Evolutionary conservation across 2,113 vertebrate genomes (phyloP).

Genomic region (Poeciliopsis turrubarensis): DNA sequence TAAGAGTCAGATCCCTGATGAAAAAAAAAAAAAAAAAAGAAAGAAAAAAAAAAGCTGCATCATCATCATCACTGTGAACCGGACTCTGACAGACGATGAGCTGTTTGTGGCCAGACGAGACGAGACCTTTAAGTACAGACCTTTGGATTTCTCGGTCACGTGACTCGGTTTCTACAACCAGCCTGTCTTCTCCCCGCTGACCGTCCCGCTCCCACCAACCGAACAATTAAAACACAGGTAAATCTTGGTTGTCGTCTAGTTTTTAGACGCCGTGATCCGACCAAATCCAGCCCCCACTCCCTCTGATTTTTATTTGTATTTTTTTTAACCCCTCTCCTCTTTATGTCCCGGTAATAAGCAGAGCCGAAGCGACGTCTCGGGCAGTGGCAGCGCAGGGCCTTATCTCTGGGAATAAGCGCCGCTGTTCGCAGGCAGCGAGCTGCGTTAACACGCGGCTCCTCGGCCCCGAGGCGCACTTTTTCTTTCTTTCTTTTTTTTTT

Average conservation of each 20-base stretch:
- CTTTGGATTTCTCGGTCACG: constrained; percentile 69
- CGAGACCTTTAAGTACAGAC: constrained; percentile 77
- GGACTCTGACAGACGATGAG: constrained; percentile 50
- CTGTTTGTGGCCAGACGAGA: constrained; percentile 64
- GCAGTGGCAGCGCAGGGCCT: constrained; percentile 31
- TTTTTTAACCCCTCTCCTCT: background rate
- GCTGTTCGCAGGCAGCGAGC: background rate
- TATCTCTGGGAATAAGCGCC: constrained; percentile 20
- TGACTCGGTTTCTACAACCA: constrained; percentile 58
- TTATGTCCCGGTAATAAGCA: background rate
- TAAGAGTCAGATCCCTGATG: background rate
- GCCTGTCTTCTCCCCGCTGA: constrained; percentile 43
- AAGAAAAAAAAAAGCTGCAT: background rate
- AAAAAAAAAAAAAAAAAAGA: too few relatives aligned
- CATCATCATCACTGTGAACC: constrained; percentile 20
- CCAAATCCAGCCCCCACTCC: background rate
- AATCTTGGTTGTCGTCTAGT: constrained; percentile 34
- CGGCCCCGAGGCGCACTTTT: background rate
- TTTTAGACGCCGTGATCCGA: constrained; percentile 1
- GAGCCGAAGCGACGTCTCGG: constrained; percentile 20
- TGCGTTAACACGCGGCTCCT: background rate
- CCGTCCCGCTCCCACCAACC: constrained; percentile 41
- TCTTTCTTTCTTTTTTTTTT: background rate
- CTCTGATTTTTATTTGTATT: too few relatives aligned
- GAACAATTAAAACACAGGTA: constrained; percentile 57